Conservation (phyloP, 2,888 invertebrate genomes). For the Drosophila subsilvestris region DNA sequence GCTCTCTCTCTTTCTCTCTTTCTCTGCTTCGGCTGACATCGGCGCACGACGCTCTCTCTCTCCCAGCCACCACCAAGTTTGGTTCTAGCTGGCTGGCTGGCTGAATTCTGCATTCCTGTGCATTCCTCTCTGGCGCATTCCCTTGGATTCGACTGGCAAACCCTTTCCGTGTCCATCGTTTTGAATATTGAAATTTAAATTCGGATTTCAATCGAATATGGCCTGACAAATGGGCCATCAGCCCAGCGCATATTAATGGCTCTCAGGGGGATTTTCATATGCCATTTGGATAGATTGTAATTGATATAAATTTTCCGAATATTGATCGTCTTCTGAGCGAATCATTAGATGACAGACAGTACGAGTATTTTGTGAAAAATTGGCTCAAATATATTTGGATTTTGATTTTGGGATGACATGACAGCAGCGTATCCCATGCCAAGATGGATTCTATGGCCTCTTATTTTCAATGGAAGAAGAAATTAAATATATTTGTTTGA, state of each 20-base stretch:
- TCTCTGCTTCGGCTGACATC: background rate
- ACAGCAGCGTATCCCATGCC: background rate
- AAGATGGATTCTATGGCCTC: background rate
- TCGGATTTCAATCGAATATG: conserved; percentile 30
- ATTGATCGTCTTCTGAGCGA: background rate
- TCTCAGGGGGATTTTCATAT: background rate
- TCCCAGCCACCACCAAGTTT: conserved; percentile 2
- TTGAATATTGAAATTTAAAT: conserved; percentile 18
- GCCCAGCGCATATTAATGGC: conserved; percentile 30
- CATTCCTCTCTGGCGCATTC: conserved; percentile 3
- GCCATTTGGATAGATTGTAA: background rate
- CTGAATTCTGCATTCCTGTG: background rate
- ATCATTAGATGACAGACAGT: conserved; percentile 1
- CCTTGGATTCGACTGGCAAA: background rate
- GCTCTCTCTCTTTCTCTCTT: background rate
- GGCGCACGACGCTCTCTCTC: background rate
- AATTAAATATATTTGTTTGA: too few relatives aligned
- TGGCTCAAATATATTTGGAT: background rate
- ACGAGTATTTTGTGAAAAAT: background rate
- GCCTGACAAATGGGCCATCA: conserved; percentile 42
- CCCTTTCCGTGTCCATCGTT: background rate
- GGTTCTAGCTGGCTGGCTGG: background rate
- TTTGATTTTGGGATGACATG: background rate
- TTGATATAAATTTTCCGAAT: background rate
- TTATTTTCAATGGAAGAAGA: background rate